phyloP scores from a whole-genome alignment of 37 sponge, comb jelly and placozoan genomes.

The Crambe crambe region DNA sequence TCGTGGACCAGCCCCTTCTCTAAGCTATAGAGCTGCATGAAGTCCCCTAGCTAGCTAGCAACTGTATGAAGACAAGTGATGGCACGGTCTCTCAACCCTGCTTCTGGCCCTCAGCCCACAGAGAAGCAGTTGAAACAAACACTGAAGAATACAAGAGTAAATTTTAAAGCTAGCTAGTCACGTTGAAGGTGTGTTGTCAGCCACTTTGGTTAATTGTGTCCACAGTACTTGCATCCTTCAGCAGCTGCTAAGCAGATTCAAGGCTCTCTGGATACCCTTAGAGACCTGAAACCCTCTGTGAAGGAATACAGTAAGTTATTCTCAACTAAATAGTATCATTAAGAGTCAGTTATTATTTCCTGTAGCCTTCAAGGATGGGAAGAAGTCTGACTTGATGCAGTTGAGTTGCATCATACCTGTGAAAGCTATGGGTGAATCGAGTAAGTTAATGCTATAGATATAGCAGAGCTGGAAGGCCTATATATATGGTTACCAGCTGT shows the following conservation, averaged over 20 bases:
- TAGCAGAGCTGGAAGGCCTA: neutral
- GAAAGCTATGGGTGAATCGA: neutral
- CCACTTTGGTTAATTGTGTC: too few species aligned
- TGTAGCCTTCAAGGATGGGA: neutral
- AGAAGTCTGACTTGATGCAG: slow-evolving; percentile 11
- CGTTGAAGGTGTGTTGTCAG: neutral
- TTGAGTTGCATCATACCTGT: slow-evolving; percentile 16
- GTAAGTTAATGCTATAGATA: too few species aligned
- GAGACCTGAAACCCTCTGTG: slow-evolving; percentile 11
- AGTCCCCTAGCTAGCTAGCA: too few species aligned
- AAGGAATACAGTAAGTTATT: slow-evolving; percentile 23
- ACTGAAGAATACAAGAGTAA: slow-evolving; percentile 19
- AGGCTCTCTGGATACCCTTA: neutral
- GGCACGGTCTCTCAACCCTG: too few species aligned
- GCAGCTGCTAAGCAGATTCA: slow-evolving; percentile 9
- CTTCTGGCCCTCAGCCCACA: neutral
- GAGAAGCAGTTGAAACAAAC: slow-evolving; percentile 22
- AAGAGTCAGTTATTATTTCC: too few species aligned
- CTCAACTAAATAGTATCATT: too few species aligned
- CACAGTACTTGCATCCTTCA: slow-evolving; percentile 1
- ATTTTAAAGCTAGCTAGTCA: neutral
- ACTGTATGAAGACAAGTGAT: too few species aligned
- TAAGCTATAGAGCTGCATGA: too few species aligned
- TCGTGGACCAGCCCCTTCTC: too few species aligned
- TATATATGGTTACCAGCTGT: neutral